Percentiles rank a stretch among this genome's conserved stretches.
phyloP scores from a whole-genome alignment of 2,113 vertebrate species.

The Semnornis frantzii region DNA sequence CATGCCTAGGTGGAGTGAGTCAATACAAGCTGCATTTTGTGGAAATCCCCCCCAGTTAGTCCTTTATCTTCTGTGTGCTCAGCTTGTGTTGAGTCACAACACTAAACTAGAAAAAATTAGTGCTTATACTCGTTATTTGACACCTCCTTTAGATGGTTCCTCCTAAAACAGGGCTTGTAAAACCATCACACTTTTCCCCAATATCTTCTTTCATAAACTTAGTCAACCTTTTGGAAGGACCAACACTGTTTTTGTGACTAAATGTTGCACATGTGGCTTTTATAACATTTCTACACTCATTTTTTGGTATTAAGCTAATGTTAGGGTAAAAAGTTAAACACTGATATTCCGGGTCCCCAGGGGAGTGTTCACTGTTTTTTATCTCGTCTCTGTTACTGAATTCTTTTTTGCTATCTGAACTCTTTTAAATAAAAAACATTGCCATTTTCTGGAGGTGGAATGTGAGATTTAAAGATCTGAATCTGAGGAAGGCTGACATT shows the following conservation, averaged over 20 bases:
- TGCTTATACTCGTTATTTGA: neutral
- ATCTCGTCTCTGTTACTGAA: neutral
- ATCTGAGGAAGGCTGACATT: neutral
- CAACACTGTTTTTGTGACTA: neutral
- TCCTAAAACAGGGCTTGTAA: neutral
- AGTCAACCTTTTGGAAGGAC: neutral
- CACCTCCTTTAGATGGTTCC: neutral
- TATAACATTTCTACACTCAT: neutral
- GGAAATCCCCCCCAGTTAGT: neutral
- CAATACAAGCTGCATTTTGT: constrained; percentile 3
- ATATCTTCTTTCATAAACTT: neutral
- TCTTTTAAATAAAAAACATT: constrained; percentile 9
- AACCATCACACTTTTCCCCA: neutral
- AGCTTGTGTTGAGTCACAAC: neutral
- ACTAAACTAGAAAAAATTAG: neutral
- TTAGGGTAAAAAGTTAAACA: constrained; percentile 7
- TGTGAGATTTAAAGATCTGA: neutral
- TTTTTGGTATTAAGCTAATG: constrained; percentile 8
- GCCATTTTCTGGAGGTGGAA: constrained; percentile 12
- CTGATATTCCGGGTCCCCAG: neutral
- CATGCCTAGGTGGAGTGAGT: neutral
- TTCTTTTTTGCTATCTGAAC: constrained; percentile 30
- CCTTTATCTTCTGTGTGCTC: constrained; percentile 27
- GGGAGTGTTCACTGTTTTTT: neutral
- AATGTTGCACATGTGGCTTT: constrained; percentile 11